A percentile compares a stretch with the other conserved stretches of the same genome.
These are phyloP conservation scores for Pteropus rufus DNA, from an alignment of 2,797 vertebrate genomes.

Conservation along the genomic window DNA sequence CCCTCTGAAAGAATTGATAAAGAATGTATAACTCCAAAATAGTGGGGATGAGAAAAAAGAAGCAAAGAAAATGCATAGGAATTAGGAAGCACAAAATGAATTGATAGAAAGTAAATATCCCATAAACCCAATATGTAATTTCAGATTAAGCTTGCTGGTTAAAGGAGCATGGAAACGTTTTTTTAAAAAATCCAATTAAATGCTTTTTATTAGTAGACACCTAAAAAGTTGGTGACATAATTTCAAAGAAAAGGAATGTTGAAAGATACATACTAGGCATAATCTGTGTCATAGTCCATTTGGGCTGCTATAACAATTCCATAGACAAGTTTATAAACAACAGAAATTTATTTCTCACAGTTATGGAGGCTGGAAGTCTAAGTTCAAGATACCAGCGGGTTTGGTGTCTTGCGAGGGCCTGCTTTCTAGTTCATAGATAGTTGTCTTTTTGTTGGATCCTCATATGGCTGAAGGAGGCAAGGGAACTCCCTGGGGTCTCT, in stretches of 20 bases:
- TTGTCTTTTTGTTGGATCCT: background rate
- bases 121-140: background rate
- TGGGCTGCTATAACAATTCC: background rate
- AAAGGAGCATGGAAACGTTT: background rate
- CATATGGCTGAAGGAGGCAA: background rate
- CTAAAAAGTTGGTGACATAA: background rate
- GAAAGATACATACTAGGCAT: background rate
- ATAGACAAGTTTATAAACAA: background rate
- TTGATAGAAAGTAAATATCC: background rate
- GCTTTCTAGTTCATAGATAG: background rate
- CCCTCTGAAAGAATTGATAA: background rate
- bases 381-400: background rate
- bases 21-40: background rate
- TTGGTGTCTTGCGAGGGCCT: background rate
- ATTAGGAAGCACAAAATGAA: slow-evolving; percentile 38
- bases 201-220: background rate
- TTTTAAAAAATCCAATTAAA: background rate
- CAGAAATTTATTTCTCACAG: background rate
- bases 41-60: background rate
- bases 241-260: slow-evolving; percentile 42
- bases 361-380: background rate
- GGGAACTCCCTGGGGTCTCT: background rate
- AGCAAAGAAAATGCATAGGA: background rate
- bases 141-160: background rate
- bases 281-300: background rate